Evolutionary conservation across 2,797 vertebrate genomes (phyloP), one percentile per base, ranked within the genome.

Genomic region (Typhlichthys subterraneus): DNA sequence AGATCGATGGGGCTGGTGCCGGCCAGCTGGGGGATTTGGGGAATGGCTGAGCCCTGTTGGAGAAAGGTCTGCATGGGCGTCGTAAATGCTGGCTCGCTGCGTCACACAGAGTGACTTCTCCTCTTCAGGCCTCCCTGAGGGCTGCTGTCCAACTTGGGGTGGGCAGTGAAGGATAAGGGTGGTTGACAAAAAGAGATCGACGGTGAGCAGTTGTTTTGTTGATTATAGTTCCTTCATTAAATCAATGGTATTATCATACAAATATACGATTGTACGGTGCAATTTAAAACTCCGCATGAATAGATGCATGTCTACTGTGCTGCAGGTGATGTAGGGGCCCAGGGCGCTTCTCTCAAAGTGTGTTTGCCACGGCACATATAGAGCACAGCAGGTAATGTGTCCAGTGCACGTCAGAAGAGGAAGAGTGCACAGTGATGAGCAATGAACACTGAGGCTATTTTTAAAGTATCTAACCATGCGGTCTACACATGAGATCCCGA

Each of bases 1-100:
- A 83, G 80, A 77, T 98, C 96, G 49, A 98, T 98, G 87, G 93
- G 93, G 76, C 97, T 98, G 58, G 95, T 95, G 7, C 94, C 94
- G 2, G 95, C 94, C 66, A 93, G 76, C 75, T 84, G 75, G 0
- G 87, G 87, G 80, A 87, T 62, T 69, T 85, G 56, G 62, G 90
- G 90, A 51, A 92, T 69, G 33, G 91, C 90, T 1, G 91, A 93
- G 45, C 91, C 87, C 80, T 85, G 92, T 84, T 75, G 93, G 66
- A 80, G 91, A 83, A 92, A 83, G 76, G 85, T 93, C 12, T n/a
- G 79, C 75, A 76, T 46, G n/a, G 89, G 79, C 4, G 75, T 68
- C 85, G 62, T 33, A 57, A 90, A 57, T 17, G 82, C 56, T 57
- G 83, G 61, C 4, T 92, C 87, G 67, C 91, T 76, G 19, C 90